Conservation (phyloP, 2,797 vertebrate genomes). For the Sciurus carolinensis region DNA sequence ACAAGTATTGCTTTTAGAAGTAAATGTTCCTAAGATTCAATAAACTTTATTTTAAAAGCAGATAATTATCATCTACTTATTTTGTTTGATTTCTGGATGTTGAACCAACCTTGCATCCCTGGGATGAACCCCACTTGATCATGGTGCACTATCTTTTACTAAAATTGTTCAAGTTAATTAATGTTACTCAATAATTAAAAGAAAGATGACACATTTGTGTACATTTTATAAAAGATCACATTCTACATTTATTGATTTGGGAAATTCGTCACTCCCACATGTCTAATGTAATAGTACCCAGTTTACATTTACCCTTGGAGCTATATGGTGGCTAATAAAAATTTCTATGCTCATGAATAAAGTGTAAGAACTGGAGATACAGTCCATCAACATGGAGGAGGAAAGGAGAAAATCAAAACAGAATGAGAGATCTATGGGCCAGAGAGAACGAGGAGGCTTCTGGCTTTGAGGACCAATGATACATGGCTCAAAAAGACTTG, state of each 20-base stretch:
- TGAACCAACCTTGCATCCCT: no score
- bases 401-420: neutral
- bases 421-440: no score
- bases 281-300: neutral
- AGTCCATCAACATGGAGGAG: neutral
- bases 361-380: neutral
- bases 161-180: neutral
- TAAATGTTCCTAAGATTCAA: constrained; percentile 14
- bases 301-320: neutral
- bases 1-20: constrained; percentile 6
- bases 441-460: neutral
- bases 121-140: no score
- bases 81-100: no score
- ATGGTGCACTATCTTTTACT: neutral
- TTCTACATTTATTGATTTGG: neutral
- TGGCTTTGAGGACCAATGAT: neutral
- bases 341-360: neutral
- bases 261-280: neutral
- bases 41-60: constrained; percentile 25
- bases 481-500: neutral
- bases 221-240: constrained; percentile 24
- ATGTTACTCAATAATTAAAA: neutral
- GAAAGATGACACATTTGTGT: neutral
- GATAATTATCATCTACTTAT: neutral
- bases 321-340: neutral